Conservation (phyloP, 2,113 vertebrate species). For the Cygnus atratus region DNA sequence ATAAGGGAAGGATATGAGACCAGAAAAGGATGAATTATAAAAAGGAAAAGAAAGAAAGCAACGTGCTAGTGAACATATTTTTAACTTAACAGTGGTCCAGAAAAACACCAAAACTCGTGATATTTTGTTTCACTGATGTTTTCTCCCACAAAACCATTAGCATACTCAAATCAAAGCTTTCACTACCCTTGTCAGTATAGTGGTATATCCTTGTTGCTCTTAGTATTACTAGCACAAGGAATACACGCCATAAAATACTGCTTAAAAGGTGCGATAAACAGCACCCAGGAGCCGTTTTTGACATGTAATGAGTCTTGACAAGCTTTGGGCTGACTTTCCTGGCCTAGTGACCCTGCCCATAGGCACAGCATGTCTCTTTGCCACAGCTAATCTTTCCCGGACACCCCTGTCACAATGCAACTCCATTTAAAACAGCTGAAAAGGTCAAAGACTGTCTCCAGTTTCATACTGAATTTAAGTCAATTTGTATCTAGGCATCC, state of each 20-base stretch:
- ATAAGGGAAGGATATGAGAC: neutral
- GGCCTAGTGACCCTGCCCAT: conserved; percentile 53
- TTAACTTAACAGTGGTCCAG: neutral
- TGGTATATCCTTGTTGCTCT: neutral
- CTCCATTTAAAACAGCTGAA: conserved; percentile 43
- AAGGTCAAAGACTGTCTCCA: conserved; percentile 61
- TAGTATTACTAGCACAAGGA: neutral
- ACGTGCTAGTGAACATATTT: neutral
- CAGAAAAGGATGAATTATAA: neutral
- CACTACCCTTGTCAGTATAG: neutral
- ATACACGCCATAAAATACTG: neutral
- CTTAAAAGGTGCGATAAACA: conserved; percentile 50
- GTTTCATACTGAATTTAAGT: neutral
- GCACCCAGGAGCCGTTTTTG: neutral
- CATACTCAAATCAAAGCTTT: neutral
- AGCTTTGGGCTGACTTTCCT: conserved; percentile 29
- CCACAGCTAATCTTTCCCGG: conserved; percentile 50
- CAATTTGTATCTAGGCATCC: neutral
- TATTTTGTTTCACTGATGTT: neutral
- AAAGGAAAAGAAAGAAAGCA: neutral
- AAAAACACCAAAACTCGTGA: neutral
- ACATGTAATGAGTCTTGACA: conserved; percentile 59
- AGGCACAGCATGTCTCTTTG: conserved; percentile 47
- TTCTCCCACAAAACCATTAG: neutral
- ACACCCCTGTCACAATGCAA: conserved; percentile 45